These are phyloP conservation scores for Gadus chalcogrammus DNA, from an alignment of 2,113 vertebrate species.

Conservation along the genomic window DNA sequence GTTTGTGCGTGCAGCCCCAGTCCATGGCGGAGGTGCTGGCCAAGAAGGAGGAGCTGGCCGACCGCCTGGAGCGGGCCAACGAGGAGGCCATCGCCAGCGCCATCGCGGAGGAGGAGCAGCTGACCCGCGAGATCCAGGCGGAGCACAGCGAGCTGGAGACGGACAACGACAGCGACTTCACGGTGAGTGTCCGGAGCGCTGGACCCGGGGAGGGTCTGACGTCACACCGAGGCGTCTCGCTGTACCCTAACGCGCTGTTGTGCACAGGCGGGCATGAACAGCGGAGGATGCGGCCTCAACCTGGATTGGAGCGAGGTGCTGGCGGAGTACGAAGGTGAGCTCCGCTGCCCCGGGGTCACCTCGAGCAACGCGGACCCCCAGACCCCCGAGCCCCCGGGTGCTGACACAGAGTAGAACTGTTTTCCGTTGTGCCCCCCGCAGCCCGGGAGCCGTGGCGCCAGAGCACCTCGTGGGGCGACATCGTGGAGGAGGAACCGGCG, in stretches of 20 bases:
- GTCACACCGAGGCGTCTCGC: background rate
- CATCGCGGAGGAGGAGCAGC: conserved; percentile 96
- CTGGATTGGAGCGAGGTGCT: conserved; percentile 96
- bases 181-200: conserved; percentile 73
- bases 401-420: too few relatives aligned
- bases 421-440: conserved; percentile 34
- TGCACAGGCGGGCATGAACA: conserved; percentile 80
- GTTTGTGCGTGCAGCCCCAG: conserved; percentile 62
- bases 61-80: conserved; percentile 93
- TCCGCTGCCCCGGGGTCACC: conserved; percentile 2
- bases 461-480: conserved; percentile 96
- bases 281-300: conserved; percentile 80
- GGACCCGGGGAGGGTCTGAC: background rate
- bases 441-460: conserved; percentile 95
- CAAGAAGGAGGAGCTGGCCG: conserved; percentile 96
- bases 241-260: background rate
- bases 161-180: conserved; percentile 92
- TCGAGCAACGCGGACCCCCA: too few relatives aligned
- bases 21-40: conserved; percentile 98
- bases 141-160: conserved; percentile 93
- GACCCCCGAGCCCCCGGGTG: too few relatives aligned
- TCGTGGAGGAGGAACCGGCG: conserved; percentile 93
- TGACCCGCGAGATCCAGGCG: conserved; percentile 94
- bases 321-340: conserved; percentile 93
- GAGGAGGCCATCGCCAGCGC: conserved; percentile 98